phyloP scores from a whole-genome alignment of 1,140 invertebrate genomes.

The Vanessa atalanta region DNA sequence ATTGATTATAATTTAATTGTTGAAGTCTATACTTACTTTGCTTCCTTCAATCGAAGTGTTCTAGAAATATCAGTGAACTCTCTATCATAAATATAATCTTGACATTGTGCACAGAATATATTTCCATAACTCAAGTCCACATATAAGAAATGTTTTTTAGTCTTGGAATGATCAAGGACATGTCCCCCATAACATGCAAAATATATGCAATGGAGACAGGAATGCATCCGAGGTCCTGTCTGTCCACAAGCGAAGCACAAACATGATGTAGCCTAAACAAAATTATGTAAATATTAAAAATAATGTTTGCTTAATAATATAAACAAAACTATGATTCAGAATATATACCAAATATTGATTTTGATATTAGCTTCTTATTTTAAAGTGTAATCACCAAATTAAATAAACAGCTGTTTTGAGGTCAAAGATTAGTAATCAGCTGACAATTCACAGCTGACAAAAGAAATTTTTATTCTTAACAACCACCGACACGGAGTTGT shows the following conservation, averaged over 20 bases:
- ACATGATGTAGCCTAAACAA: conserved; percentile 85
- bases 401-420: conserved; percentile 59
- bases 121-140: conserved; percentile 94
- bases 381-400: conserved; percentile 5
- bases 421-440: conserved; percentile 74
- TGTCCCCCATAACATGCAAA: conserved; percentile 93
- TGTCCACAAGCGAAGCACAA: conserved; percentile 90
- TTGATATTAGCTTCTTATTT: background rate
- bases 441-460: conserved; percentile 57
- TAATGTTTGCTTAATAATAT: background rate
- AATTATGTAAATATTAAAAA: conserved; percentile 4
- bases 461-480: conserved; percentile 20
- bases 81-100: conserved; percentile 95
- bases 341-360: background rate
- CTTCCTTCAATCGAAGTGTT: conserved; percentile 79
- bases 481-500: background rate
- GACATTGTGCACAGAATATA: conserved; percentile 94
- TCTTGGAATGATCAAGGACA: conserved; percentile 91
- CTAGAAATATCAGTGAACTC: conserved; percentile 84
- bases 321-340: background rate
- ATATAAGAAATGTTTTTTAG: conserved; percentile 90
- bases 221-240: conserved; percentile 89
- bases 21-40: conserved; percentile 78
- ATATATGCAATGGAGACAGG: conserved; percentile 95
- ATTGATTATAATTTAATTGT: no score